Base-by-base conservation (phyloP, 2,113 vertebrate species). In the Lampris incognitus region DNA sequence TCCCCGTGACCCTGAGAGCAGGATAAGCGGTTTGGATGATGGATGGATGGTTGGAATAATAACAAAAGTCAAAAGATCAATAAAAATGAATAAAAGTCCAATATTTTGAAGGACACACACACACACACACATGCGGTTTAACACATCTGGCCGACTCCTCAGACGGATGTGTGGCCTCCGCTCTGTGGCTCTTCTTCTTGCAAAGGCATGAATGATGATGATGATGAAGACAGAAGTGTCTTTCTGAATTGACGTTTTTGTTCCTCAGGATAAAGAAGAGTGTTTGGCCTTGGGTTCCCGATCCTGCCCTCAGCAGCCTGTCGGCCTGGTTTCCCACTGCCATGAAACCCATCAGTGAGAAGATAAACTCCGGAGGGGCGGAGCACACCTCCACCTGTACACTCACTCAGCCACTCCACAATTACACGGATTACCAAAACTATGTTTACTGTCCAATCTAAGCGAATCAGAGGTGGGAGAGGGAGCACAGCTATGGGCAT, bases 201-300 rank as follows among this genome's bases (percentile, higher is more conserved):
- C 24, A 24, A 24, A 24, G 24, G 24, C 24, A 24, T 24, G 24
- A 24, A 24, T 49, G 48, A 49, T 49, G 4, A 49, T 49, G 4
- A 9, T 49, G 9, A 49, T 49, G 48, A 5, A 49, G 9, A 5
- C 9, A 9, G 4, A 10, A 9, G 40, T 1, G 1, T 0, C 38
- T 8, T 2, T 7, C 38, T 8, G 52, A 50, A 62, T 11, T 37
- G 24, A 70, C 10, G n/a, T 59, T 51, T 13, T 2, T 70, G 54
- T 36, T 52, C 67, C 3, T 10, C 39, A 67, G 71, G 65, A 55
- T 83, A 10, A 83, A 62, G 55, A 55, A 64, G 39, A 71, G 62
- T 6, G 10, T 86, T 3, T 86, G 81, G 46, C 81, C 85, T 8
- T 50, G n/a, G 9, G 50, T 88, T 50, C 84, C 89, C 7, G 78